phyloP scores from a whole-genome alignment of 1,140 invertebrate genomes.

The Metaphire vulgaris region DNA sequence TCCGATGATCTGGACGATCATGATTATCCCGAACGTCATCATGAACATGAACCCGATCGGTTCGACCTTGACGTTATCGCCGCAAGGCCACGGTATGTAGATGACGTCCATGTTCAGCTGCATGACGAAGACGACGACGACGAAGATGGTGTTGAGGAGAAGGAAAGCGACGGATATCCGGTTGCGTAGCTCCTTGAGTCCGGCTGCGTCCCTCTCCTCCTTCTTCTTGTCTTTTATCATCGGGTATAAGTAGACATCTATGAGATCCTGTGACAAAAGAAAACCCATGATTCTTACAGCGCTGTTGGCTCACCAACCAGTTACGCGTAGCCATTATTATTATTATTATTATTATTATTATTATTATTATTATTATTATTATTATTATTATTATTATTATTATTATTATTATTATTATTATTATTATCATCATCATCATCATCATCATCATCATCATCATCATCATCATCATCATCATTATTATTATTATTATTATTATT shows the following conservation, averaged over 20 bases:
- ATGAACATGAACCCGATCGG: slow-evolving; percentile 55
- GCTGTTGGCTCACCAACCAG: background rate
- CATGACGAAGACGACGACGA: slow-evolving; percentile 92
- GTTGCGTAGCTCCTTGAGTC: slow-evolving; percentile 86
- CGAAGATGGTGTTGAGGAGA: slow-evolving; percentile 96
- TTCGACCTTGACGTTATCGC: slow-evolving; percentile 35
- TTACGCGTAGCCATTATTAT: background rate
- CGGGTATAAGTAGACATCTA: slow-evolving; percentile 87
- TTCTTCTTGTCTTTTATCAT: slow-evolving; percentile 86
- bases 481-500: too few relatives aligned
- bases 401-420: background rate
- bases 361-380: background rate
- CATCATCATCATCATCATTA: too few relatives aligned
- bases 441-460: too few relatives aligned
- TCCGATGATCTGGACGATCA: slow-evolving; percentile 53
- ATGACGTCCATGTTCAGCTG: slow-evolving; percentile 18
- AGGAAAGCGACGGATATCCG: slow-evolving; percentile 91
- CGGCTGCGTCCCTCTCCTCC: slow-evolving; percentile 69
- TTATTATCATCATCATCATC: too few relatives aligned
- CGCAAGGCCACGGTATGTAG: slow-evolving; percentile 16
- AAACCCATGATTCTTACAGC: too few relatives aligned
- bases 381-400: background rate
- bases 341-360: background rate
- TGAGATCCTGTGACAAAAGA: slow-evolving; percentile 66
- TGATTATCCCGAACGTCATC: slow-evolving; percentile 52